Base-by-base conservation (phyloP, 2,797 vertebrate genomes). In the Manis crassicaudata region DNA sequence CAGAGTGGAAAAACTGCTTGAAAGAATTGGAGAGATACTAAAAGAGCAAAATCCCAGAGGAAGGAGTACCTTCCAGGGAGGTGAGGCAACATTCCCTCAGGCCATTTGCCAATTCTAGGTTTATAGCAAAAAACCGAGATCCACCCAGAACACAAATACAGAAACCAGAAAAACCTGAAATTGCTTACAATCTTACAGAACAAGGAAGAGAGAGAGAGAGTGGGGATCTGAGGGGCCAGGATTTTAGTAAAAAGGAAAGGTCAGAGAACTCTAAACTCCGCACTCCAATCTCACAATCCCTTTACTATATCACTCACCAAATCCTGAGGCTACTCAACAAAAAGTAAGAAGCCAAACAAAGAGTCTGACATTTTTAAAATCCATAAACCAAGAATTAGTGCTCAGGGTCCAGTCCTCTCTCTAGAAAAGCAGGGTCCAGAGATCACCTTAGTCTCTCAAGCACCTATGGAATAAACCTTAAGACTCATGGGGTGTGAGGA, bases 191-290 rank as follows among this genome's bases (percentile, higher is more conserved):
- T 21, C 43, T 11, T 58, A 18, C 3, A 35, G n/a, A 70, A 17
- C 5, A 32, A 54, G 29, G 17, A 7, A 11, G 3, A 17, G 4
- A 6, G 6, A 35, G 20, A 12, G 73, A 11, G 6, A 11, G 3
- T n/a, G 0, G 6, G 8, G 29, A 54, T n/a, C 73, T 18, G 52
- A 76, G n/a, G 4, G 11, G 29, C 43, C 7, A 11, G 17, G 40
- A 76, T 29, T 62, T 52, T 10, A 23, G 23, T 3, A 63, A n/a
- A 17, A 81, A 7, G 6, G 18, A 50, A 86, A 62, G 16, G 5
- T 62, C 72, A 35, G 63, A 58, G 29, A 83, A 62, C 9, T 58
- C 27, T 23, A 27, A 43, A 65, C 27, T 40, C 16, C 50, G 9
- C 35, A 35, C 4, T 67, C 32, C 29, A 70, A 23, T 11, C 17